Conservation (phyloP, 2,797 vertebrate species). For the Ateles fusciceps region DNA sequence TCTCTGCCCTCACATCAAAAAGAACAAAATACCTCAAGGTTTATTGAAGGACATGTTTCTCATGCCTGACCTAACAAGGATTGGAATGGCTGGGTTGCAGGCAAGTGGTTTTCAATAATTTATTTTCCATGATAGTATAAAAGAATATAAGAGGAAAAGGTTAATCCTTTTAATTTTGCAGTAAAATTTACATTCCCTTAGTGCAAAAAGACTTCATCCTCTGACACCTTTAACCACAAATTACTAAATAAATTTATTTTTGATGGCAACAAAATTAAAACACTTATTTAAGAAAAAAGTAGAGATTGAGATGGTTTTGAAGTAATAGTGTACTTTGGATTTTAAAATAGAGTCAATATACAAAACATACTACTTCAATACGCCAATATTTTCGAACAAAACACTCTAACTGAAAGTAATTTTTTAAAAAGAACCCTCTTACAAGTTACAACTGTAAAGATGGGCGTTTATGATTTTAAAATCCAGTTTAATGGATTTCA, state of each 20-base stretch:
- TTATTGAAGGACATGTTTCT: constrained; percentile 65
- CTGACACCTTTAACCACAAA: constrained; percentile 25
- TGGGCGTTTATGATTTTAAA: constrained; percentile 31
- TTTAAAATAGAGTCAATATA: constrained; percentile 23
- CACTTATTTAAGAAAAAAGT: constrained; percentile 9
- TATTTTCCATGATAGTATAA: constrained; percentile 51
- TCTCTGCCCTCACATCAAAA: constrained; percentile 49
- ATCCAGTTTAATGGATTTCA: constrained; percentile 9
- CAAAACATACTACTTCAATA: constrained; percentile 47
- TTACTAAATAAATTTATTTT: constrained; percentile 53
- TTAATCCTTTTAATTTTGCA: constrained; percentile 35
- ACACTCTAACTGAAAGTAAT: constrained; percentile 35
- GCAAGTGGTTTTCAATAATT: constrained; percentile 36
- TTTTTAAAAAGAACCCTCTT: background rate
- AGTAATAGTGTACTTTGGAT: constrained; percentile 4
- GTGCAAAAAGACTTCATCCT: constrained; percentile 32
- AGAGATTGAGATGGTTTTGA: constrained; percentile 27
- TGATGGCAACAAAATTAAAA: constrained; percentile 30
- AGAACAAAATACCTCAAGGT: constrained; percentile 69
- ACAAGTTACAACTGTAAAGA: background rate
- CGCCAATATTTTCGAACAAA: constrained; percentile 38
- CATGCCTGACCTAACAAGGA: constrained; percentile 57
- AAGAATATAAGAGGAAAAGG: constrained; percentile 39
- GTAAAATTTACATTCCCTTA: constrained; percentile 33
- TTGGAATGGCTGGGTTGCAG: background rate